Base-by-base conservation (phyloP, 1,140 invertebrate species). In the Drosophila leontia region DNA sequence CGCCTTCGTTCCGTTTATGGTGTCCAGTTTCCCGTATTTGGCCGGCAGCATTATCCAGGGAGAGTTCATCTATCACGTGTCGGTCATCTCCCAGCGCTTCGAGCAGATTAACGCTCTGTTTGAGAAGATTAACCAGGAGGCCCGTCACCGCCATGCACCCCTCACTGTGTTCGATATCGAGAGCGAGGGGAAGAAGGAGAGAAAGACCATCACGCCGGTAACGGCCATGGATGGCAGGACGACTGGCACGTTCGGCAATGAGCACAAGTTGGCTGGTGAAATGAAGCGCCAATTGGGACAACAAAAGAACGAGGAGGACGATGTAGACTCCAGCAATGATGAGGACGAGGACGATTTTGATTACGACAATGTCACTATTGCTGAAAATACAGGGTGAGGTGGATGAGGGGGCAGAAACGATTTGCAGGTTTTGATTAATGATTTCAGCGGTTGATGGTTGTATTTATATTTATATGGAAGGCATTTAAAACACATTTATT, bases 51-150 rank as follows among this genome's bases (percentile, higher is more conserved):
- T 92, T 42, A 86, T 91, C 37, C 88, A 91, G 44, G 91, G 85
- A 1, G 85, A 91, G 75, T 92, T 92, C 64, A 81, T 91, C 61
- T 92, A 92, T 75, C 86, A 87, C 76, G 91, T 92, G 41, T 87
- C 88, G 55, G 75, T 88, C 42, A 91, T 92, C 51, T 91, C 91
- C 23, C 75, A 88, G 57, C 91, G 91, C 62, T 92, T 92, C 53
- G 63, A 72, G 58, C 75, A 76, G 60, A 75, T 92, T 47, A 92
- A 92, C 65, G 75, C 65, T n/a, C 63, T 92, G 6, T 88, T 92
- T 48, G 82, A 91, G 67, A 87, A 86, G 70, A 92, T 92, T 69
- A 92, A 92, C 70, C 75, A 84, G 56, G 91, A 92, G 72, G 81
- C 91, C n/a, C 80, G 85, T 12, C 83, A 81, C 23, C 90, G 77